A percentile compares a stretch with the other conserved stretches of the same genome.
These are phyloP conservation scores for Apoda limacodes DNA, from an alignment of 2,888 invertebrate genomes.

Conservation along the genomic window DNA sequence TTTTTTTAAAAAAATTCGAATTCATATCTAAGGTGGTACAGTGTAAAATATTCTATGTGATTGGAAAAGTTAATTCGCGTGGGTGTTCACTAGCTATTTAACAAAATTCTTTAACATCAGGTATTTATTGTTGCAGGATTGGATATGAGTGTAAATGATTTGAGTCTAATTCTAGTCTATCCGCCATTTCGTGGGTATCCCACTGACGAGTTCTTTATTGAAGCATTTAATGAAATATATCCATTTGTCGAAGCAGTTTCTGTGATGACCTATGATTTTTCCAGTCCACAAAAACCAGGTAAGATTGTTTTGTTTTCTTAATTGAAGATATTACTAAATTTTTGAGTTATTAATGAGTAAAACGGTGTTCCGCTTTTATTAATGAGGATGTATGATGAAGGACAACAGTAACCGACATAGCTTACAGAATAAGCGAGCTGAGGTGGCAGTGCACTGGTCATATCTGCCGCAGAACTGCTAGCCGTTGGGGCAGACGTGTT, in stretches of 20 bases:
- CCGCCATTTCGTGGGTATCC: conserved; percentile 79
- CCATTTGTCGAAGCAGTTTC: conserved; percentile 87
- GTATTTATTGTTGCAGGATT: conserved; percentile 59
- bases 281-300: conserved; percentile 84
- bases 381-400: too few species aligned
- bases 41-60: too few species aligned
- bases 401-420: too few species aligned
- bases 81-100: not conserved
- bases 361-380: too few species aligned
- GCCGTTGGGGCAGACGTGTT: too few species aligned
- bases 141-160: conserved; percentile 62
- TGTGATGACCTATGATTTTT: conserved; percentile 97
- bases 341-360: too few species aligned
- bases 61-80: not conserved
- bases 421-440: too few species aligned
- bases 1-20: too few species aligned
- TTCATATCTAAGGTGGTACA: too few species aligned
- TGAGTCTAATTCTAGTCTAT: conserved; percentile 80
- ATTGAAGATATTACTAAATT: not conserved
- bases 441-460: too few species aligned
- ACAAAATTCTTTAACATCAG: not conserved
- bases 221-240: conserved; percentile 82
- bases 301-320: not conserved
- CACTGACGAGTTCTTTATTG: conserved; percentile 75
- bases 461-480: too few species aligned